Conservation (phyloP, 2,888 invertebrate genomes). For the Cenopis cana region DNA sequence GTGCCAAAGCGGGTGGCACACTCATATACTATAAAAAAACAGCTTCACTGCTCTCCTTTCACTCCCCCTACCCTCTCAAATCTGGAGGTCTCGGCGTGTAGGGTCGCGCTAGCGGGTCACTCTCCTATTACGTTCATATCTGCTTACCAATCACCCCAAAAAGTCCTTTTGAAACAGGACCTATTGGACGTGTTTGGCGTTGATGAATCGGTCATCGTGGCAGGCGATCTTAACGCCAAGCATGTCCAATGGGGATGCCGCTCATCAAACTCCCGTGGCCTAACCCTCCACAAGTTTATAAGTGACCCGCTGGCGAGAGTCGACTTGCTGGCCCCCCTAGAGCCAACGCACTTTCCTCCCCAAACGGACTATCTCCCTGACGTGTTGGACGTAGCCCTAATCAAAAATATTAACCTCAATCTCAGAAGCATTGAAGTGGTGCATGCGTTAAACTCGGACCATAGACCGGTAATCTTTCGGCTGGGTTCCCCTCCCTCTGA, state of each 20-base stretch:
- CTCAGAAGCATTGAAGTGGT: no score
- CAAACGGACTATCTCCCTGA: background rate
- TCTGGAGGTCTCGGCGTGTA: background rate
- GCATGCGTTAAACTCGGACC: no score
- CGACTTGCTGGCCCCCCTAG: background rate
- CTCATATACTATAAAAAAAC: background rate
- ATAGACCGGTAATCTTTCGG: no score
- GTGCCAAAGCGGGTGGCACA: background rate
- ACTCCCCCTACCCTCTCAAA: background rate
- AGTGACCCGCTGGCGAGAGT: background rate
- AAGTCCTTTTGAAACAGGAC: background rate
- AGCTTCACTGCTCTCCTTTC: background rate
- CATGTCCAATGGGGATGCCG: background rate
- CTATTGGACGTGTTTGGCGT: background rate
- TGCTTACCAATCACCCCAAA: background rate
- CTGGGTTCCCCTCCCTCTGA: no score
- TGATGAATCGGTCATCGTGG: background rate
- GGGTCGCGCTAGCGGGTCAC: background rate
- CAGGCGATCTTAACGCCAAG: background rate
- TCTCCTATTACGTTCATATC: background rate
- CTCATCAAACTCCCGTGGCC: background rate
- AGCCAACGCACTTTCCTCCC: background rate
- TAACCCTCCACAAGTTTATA: background rate
- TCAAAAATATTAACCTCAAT: background rate
- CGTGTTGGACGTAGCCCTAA: background rate